These are phyloP conservation scores for Festucalex cinctus DNA, from an alignment of 2,113 vertebrate genomes.

Conservation along the genomic window DNA sequence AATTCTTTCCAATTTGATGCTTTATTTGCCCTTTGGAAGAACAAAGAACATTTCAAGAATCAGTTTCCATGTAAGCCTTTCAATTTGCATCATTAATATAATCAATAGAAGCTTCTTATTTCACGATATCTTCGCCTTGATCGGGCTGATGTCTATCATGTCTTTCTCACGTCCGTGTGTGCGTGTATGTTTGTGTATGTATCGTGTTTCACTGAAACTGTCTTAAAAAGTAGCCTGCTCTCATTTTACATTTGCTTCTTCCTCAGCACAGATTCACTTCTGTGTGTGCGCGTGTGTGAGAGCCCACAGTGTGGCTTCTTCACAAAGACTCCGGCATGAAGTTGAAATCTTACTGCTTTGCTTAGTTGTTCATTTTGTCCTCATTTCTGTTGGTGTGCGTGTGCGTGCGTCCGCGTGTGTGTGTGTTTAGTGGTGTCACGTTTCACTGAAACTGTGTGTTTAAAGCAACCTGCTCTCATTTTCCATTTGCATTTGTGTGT, in stretches of 20 bases:
- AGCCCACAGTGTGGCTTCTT: slow-evolving; percentile 21
- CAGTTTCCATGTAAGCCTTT: too few relatives aligned
- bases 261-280: background rate
- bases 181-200: background rate
- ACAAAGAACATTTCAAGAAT: too few relatives aligned
- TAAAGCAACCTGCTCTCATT: slow-evolving; percentile 45
- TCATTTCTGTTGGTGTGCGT: background rate
- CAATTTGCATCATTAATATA: too few relatives aligned
- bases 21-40: too few relatives aligned
- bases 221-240: background rate
- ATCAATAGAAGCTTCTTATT: too few relatives aligned
- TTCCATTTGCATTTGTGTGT: slow-evolving; percentile 58
- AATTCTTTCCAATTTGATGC: too few relatives aligned
- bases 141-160: too few relatives aligned
- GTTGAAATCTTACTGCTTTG: slow-evolving; percentile 34
- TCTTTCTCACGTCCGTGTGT: background rate
- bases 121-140: too few relatives aligned
- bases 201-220: background rate
- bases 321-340: slow-evolving; percentile 75
- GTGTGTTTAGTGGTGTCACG: slow-evolving; percentile 28
- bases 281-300: background rate
- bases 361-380: slow-evolving; percentile 22
- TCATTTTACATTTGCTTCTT: background rate
- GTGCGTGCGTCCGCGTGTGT: background rate
- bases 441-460: slow-evolving; percentile 53